A percentile compares a stretch with the other conserved stretches of the same genome.
These are phyloP conservation scores for Phasianus colchicus DNA, from an alignment of 2,113 vertebrate genomes.

Conservation along the genomic window DNA sequence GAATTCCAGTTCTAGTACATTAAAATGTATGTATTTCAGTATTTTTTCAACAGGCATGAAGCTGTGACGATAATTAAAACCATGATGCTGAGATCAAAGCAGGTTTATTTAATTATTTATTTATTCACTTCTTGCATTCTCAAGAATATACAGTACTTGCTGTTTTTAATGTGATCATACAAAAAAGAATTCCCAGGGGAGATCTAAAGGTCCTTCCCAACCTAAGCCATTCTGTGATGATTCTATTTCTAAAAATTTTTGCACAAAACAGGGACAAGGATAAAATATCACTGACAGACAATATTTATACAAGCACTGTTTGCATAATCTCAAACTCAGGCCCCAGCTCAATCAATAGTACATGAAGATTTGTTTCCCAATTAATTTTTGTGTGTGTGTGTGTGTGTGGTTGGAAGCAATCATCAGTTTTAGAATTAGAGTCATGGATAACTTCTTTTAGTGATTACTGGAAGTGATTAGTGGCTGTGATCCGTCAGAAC, in stretches of 20 bases:
- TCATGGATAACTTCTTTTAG: background rate
- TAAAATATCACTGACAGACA: background rate
- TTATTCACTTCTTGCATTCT: background rate
- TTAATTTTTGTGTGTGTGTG: background rate
- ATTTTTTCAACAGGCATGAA: background rate
- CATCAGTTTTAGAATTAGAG: background rate
- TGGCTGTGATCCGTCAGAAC: background rate
- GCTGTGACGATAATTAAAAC: background rate
- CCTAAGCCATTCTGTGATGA: background rate
- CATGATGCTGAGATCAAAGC: background rate
- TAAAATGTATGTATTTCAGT: background rate
- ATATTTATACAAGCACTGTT: background rate
- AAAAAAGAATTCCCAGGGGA: background rate
- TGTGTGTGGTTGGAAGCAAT: background rate
- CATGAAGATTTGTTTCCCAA: background rate
- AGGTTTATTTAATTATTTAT: background rate
- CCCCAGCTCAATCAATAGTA: background rate
- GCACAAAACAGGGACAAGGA: background rate
- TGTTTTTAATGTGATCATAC: background rate
- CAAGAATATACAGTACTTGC: background rate
- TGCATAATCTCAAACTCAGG: background rate
- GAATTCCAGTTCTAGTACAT: background rate
- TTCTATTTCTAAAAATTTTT: background rate
- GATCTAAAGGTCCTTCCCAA: background rate
- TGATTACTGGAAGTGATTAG: background rate